A percentile compares a stretch with the other conserved stretches of the same genome.
Conservation (phyloP, 2,888 invertebrate genomes). For the Mesopsocus fuscifrons region DNA sequence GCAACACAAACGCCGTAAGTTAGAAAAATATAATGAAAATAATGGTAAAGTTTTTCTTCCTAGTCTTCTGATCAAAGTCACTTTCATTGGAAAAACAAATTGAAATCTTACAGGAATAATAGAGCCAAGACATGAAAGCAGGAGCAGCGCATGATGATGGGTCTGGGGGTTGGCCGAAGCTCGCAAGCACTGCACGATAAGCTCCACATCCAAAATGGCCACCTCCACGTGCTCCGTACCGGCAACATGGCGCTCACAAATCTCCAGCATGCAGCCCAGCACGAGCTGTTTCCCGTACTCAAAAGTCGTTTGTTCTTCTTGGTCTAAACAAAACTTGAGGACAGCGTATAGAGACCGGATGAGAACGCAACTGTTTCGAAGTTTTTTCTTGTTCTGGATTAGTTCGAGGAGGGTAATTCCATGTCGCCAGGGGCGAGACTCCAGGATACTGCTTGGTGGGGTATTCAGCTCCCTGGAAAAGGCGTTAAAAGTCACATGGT, state of each 20-base stretch:
- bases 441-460: conserved; percentile 37
- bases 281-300: conserved; percentile 82
- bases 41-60: no score
- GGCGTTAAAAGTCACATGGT: conserved; percentile 6
- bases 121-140: conserved; percentile 59
- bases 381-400: conserved; percentile 66
- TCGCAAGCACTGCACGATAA: conserved; percentile 74
- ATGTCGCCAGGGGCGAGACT: conserved; percentile 52
- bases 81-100: background rate
- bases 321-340: conserved; percentile 52
- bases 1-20: no score
- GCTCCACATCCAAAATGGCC: conserved; percentile 43
- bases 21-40: no score
- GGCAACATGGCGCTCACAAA: conserved; percentile 36
- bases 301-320: conserved; percentile 60
- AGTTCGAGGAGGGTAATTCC: conserved; percentile 66
- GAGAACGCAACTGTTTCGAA: conserved; percentile 42
- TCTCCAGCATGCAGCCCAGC: conserved; percentile 54
- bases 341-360: conserved; percentile 60
- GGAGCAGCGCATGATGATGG: conserved; percentile 76
- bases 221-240: conserved; percentile 26
- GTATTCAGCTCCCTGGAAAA: conserved; percentile 13
- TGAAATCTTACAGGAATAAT: conserved; percentile 40
- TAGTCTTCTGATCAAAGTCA: no score
- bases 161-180: conserved; percentile 88